phyloP scores from a whole-genome alignment of 2,888 invertebrate species.

The Peribatodes rhomboidaria region DNA sequence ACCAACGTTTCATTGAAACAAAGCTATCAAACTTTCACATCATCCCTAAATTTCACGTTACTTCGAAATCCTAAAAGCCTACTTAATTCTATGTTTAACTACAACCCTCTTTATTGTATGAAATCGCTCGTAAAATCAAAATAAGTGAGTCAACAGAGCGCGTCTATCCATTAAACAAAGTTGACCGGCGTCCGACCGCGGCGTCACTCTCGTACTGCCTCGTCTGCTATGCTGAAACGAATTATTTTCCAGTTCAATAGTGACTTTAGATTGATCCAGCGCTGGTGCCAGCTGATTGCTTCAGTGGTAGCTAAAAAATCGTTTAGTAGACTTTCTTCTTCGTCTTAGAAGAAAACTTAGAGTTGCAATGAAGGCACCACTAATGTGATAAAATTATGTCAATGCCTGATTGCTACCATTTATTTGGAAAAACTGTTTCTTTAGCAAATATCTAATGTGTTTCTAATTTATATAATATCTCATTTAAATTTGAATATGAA shows the following conservation, averaged over 20 bases:
- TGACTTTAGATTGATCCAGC: conserved; percentile 14
- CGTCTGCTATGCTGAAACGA: conserved; percentile 20
- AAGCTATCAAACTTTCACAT: conserved; percentile 24
- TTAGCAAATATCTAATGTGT: too few relatives aligned
- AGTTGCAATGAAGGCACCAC: too few relatives aligned
- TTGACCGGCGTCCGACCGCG: conserved; percentile 30
- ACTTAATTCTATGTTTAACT: conserved; percentile 12
- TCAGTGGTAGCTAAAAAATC: neutral
- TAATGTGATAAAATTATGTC: too few relatives aligned
- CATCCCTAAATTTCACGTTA: conserved; percentile 6
- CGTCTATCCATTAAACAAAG: conserved; percentile 32
- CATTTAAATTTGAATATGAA: too few relatives aligned
- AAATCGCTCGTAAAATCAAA: conserved; percentile 31
- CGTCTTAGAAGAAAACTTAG: too few relatives aligned
- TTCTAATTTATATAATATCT: too few relatives aligned
- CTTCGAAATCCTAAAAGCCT: conserved; percentile 9
- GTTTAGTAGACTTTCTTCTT: neutral
- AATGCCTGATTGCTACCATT: too few relatives aligned
- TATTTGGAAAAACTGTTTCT: too few relatives aligned
- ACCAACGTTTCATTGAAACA: conserved; percentile 14
- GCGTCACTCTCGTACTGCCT: conserved; percentile 15
- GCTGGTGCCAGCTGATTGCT: neutral
- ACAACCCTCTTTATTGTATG: conserved; percentile 17
- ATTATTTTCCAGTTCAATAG: conserved; percentile 13
- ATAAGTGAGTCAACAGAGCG: conserved; percentile 29